Evolutionary conservation across 2,797 vertebrate species (phyloP), one percentile per base, ranked within the genome.

Genomic region (Sebastes trivittatus): DNA sequence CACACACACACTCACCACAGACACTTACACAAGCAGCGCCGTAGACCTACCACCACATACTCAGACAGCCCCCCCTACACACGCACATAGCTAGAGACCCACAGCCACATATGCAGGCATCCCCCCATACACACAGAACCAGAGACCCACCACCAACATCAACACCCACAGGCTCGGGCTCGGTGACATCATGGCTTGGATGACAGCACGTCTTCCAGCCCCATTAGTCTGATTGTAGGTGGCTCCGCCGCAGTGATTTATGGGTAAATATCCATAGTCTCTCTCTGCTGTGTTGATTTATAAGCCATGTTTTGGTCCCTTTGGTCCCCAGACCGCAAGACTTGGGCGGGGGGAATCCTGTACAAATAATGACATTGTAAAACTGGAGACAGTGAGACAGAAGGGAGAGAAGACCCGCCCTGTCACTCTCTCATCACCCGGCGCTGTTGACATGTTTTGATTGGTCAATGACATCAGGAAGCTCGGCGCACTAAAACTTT

Each of bases 161-260:
- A 91, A 93, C 92, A 94, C 87, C 89, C 92, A 85, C 88, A 89
- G 83, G 67, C 89, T 85, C 80, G 46, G 88, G 69, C 77, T 85
- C 46, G 81, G 90, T 96, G 95, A 96, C 94, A 95, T 96, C 95
- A 96, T 95, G 90, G 91, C 86, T 89, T 88, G 85, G 92, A 95
- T 96, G 96, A 96, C 95, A 96, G 94, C 95, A 95, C 93, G 96
- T 96, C 95, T 96, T 96, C 93, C 92, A 95, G 92, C 83, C 89
- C 92, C 87, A 96, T 96, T 96, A 96, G 92, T 68, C 85, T 95
- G 94, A 95, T 96, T 96, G 93, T 95, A 94, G 93, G 95, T 95
- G 96, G 95, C 95, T 95, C 94, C 95, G 90, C 90, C 79, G 67
- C 90, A 91, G 29, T 93, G 95, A 95, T 96, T 96, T 96, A 95